Evolutionary conservation across 2,113 vertebrate species (phyloP).

Genomic region (Cyprinodon variegatus): DNA sequence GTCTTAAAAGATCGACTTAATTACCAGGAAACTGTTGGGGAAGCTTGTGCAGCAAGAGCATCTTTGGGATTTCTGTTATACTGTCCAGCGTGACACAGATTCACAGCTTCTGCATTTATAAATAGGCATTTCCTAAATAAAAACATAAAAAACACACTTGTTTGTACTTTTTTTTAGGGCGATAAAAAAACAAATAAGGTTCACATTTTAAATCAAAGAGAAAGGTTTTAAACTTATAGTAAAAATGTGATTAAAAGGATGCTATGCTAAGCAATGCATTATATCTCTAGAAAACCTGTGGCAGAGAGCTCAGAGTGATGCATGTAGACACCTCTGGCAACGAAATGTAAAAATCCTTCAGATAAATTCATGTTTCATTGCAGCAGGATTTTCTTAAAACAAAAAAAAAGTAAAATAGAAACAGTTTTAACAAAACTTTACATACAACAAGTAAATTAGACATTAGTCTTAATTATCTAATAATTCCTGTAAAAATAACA

Average conservation of each 20-base stretch:
- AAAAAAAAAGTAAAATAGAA: no score
- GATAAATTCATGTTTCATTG: neutral
- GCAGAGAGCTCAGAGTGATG: neutral
- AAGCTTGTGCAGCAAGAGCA: neutral
- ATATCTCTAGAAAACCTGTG: neutral
- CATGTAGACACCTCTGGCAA: neutral
- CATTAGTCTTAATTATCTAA: neutral
- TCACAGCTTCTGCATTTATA: slow-evolving; percentile 4
- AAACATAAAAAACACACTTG: neutral
- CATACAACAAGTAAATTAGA: no score
- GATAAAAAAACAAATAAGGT: neutral
- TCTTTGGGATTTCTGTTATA: neutral
- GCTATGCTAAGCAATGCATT: neutral
- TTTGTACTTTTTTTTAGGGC: neutral
- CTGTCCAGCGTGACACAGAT: neutral
- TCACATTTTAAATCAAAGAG: neutral
- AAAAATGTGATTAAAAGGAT: neutral
- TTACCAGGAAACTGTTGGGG: neutral
- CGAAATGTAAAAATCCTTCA: neutral
- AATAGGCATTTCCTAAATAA: neutral
- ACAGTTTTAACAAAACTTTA: no score
- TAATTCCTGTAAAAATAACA: neutral
- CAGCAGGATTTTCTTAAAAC: neutral
- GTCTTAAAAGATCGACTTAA: neutral
- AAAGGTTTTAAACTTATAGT: no score